Evolutionary conservation across 2,113 vertebrate genomes (phyloP).

Genomic region (Zosterops hypoxanthus): DNA sequence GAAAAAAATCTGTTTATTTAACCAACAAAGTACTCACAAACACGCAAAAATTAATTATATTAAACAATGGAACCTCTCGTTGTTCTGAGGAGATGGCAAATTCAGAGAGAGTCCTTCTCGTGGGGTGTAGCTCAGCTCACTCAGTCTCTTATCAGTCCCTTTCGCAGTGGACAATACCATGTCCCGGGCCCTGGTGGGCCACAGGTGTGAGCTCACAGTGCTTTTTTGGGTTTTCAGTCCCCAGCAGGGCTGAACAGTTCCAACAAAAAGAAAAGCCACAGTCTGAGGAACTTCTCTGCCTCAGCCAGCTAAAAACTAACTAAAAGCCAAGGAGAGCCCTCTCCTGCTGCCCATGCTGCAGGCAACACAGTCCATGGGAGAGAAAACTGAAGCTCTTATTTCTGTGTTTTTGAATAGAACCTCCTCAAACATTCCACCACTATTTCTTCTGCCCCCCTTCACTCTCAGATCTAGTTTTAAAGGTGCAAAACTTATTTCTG

Average conservation of each 20-base stretch:
- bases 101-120: rapidly evolving
- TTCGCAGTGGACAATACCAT: rapidly evolving
- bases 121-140: rapidly evolving
- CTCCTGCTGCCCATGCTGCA: neutral
- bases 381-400: neutral
- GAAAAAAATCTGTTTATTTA: neutral
- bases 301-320: neutral
- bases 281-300: rapidly evolving
- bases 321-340: neutral
- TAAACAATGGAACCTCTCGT: neutral
- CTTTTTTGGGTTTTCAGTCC: neutral
- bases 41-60: neutral
- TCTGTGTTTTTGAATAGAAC: neutral
- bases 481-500: neutral
- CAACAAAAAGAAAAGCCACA: neutral
- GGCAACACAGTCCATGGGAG: rapidly evolving
- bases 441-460: neutral
- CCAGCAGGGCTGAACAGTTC: neutral
- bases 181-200: rapidly evolving
- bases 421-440: neutral
- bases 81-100: neutral
- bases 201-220: rapidly evolving
- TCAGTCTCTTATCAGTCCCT: neutral
- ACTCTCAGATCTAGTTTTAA: neutral
- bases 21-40: neutral